Conservation (phyloP, 2,888 invertebrate species). For the Caenorhabditis imperialis region DNA sequence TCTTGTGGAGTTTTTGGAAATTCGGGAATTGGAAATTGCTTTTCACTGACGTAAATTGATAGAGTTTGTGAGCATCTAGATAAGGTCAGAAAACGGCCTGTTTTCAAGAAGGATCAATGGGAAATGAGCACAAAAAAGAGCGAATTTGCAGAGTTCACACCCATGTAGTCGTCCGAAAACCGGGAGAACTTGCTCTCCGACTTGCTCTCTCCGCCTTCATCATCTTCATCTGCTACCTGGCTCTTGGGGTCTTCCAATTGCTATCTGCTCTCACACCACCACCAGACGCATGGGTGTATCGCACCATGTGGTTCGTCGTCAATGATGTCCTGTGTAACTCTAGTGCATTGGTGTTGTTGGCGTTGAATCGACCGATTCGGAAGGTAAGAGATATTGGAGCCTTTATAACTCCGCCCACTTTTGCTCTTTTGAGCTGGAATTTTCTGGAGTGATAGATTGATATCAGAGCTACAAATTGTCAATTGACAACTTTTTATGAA, state of each 20-base stretch:
- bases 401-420: too few relatives aligned
- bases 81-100: too few relatives aligned
- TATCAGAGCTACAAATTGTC: too few relatives aligned
- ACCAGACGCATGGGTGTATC: constrained; percentile 64
- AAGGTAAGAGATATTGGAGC: too few relatives aligned
- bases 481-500: too few relatives aligned
- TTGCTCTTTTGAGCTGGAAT: too few relatives aligned
- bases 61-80: too few relatives aligned
- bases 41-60: too few relatives aligned
- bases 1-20: too few relatives aligned
- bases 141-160: constrained; percentile 52
- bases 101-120: too few relatives aligned
- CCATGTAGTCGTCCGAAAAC: constrained; percentile 65
- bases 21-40: too few relatives aligned
- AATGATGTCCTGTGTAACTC: constrained; percentile 68
- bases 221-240: constrained; percentile 66
- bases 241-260: constrained; percentile 62
- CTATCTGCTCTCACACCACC: constrained; percentile 64
- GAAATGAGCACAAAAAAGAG: not conserved
- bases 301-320: constrained; percentile 68
- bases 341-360: constrained; percentile 61
- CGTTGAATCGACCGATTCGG: constrained; percentile 63
- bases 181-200: constrained; percentile 64
- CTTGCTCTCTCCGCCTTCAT: constrained; percentile 68
- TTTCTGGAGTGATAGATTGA: too few relatives aligned